phyloP scores from a whole-genome alignment of 2,113 vertebrate species.

The Urocynchramus pylzowi region DNA sequence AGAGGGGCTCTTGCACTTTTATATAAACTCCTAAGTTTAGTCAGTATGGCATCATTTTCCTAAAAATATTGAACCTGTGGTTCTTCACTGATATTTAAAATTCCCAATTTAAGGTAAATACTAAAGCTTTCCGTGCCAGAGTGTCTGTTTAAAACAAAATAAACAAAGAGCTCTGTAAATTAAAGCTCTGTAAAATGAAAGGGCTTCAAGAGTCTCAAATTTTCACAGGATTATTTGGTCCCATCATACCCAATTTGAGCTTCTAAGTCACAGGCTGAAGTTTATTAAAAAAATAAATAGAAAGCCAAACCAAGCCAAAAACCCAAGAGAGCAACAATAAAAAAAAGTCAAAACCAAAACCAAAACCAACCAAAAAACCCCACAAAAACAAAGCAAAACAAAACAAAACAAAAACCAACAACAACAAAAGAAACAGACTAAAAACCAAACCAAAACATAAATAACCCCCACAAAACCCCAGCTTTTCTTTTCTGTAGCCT shows the following conservation, averaged over 20 bases:
- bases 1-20: background rate
- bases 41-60: background rate
- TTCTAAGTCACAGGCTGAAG: rapidly evolving
- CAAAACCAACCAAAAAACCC: background rate
- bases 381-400: background rate
- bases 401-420: no score
- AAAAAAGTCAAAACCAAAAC: background rate
- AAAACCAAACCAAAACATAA: background rate
- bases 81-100: background rate
- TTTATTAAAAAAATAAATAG: background rate
- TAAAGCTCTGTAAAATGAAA: background rate
- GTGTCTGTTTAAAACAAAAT: background rate
- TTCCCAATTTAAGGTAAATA: background rate
- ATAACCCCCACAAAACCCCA: rapidly evolving
- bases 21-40: background rate
- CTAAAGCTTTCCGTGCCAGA: background rate
- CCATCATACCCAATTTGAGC: rapidly evolving
- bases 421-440: no score
- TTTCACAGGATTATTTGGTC: background rate
- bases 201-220: background rate
- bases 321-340: rapidly evolving
- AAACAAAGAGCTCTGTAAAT: background rate
- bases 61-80: background rate
- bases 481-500: background rate
- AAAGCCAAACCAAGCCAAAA: rapidly evolving